Conservation (phyloP, 2,113 vertebrate species). For the Abramis brama region DNA sequence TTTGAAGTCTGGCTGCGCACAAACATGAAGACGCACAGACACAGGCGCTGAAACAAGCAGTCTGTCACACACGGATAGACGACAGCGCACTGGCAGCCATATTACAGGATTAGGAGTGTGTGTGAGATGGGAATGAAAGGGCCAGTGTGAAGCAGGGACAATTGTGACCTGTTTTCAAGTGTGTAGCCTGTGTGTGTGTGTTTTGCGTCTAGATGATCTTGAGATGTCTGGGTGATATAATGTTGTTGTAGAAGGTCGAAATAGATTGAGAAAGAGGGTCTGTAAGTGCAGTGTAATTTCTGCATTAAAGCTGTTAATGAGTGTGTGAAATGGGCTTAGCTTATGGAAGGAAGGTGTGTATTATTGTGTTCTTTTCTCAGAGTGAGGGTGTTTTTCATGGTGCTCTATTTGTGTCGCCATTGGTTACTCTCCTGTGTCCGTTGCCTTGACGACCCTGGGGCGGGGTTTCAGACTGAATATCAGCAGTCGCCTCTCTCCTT, state of each 20-base stretch:
- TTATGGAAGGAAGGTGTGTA: constrained; percentile 32
- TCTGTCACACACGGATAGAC: constrained; percentile 18
- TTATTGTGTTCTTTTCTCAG: constrained; percentile 14
- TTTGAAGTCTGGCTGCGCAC: neutral
- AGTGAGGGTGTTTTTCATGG: constrained; percentile 37
- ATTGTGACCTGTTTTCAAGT: constrained; percentile 10
- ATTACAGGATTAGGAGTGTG: constrained; percentile 24
- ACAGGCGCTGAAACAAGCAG: constrained; percentile 11
- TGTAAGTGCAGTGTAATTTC: constrained; percentile 9
- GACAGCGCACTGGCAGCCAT: constrained; percentile 15
- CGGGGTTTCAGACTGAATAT: constrained; percentile 33
- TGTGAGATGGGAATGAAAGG: constrained; percentile 4
- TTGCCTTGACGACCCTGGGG: constrained; percentile 47
- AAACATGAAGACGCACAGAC: constrained; percentile 12
- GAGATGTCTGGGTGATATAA: neutral
- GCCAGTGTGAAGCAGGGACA: constrained; percentile 7
- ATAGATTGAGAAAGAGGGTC: neutral
- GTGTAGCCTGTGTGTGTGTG: neutral
- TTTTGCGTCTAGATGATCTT: constrained; percentile 9
- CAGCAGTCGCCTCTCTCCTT: constrained; percentile 13
- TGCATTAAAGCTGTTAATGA: constrained; percentile 21
- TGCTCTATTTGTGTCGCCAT: constrained; percentile 45
- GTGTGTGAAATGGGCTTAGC: constrained; percentile 31
- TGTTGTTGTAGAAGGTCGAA: neutral
- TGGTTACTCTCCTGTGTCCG: constrained; percentile 50